Evolutionary conservation across 1,140 invertebrate species (phyloP), one percentile per base, ranked within the genome.

Genomic region (Ceratina japonica): DNA sequence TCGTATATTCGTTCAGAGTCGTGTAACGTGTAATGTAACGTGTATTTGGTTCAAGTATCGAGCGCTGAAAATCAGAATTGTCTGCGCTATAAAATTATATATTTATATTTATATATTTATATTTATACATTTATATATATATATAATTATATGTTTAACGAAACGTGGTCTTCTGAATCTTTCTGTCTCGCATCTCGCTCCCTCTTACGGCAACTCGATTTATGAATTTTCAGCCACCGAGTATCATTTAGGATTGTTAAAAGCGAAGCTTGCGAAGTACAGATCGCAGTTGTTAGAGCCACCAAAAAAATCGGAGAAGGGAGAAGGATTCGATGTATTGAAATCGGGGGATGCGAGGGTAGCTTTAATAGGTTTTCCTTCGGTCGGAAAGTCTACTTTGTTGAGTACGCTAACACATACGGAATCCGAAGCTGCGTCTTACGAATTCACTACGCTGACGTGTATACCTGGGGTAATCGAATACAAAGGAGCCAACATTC

Each of bases 391-490:
- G 94, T 99, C 99, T 18, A 99, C 98, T 0, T 92, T 99, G 75
- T 92, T 99, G 68, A 98, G 96, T 87, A 98, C 97, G 0, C 90
- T 99, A 79, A 99, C 98, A 2, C 96, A 97, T 90, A 99, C 98
- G 37, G 96, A 98, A 91, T 99, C 98, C 84, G 98, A 99, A 92
- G 97, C 96, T 68, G 99, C 99, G 15, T 97, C 97, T 71, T 99
- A 99, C 92, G 99, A 99, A 93, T 99, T 99, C 91, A 99, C 99
- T 79, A 99, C 99, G 0, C 93, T 99, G 59, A 99, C 99, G 31
- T 99, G 99, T 93, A 99, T 99, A 89, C 99, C 99, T 65, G 99
- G 99, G 76, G 98, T 99, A 0, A 99, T 99, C 83, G 97, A 99
- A 91, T 99, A 99, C 90, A 97, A 98, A 91, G 98, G 98, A 70